These are phyloP conservation scores for Limulus polyphemus DNA, from an alignment of 2,888 invertebrate species.

Conservation along the genomic window DNA sequence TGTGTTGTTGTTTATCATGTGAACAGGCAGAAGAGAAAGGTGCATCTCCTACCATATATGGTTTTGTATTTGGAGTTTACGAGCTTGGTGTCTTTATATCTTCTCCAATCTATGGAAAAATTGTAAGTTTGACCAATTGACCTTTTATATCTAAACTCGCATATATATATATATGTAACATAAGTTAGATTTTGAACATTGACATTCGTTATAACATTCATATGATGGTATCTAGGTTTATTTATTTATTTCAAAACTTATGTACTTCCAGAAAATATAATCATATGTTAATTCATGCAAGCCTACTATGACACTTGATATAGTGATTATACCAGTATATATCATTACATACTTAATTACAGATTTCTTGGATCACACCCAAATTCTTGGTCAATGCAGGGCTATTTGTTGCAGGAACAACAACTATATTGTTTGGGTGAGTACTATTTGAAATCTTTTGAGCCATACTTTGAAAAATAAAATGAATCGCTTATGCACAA, in stretches of 20 bases:
- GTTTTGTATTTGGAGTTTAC: slow-evolving; percentile 73
- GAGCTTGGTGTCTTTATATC: slow-evolving; percentile 67
- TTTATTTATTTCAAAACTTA: too few species aligned
- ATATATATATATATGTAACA: not conserved
- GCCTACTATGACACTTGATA: too few species aligned
- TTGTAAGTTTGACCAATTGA: slow-evolving; percentile 40
- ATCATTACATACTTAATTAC: slow-evolving; percentile 3
- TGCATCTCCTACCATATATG: slow-evolving; percentile 65
- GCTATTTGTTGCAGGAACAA: slow-evolving; percentile 65
- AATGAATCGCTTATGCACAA: too few species aligned
- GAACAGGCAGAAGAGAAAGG: slow-evolving; percentile 43
- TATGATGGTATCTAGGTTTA: too few species aligned
- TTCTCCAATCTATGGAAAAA: slow-evolving; percentile 67
- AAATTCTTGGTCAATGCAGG: slow-evolving; percentile 68
- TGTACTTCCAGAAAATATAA: too few species aligned
- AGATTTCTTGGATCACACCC: slow-evolving; percentile 62
- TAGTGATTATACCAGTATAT: too few species aligned
- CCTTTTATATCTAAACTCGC: slow-evolving; percentile 12
- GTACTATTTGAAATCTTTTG: slow-evolving; percentile 17
- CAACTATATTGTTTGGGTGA: slow-evolving; percentile 69
- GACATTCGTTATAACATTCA: too few species aligned
- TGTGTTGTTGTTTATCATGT: too few species aligned
- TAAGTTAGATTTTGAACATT: not conserved
- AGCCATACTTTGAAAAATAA: too few species aligned
- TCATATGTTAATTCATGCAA: too few species aligned